Evolutionary conservation across 2,888 invertebrate species (phyloP).

Genomic region (Hololepta plana): DNA sequence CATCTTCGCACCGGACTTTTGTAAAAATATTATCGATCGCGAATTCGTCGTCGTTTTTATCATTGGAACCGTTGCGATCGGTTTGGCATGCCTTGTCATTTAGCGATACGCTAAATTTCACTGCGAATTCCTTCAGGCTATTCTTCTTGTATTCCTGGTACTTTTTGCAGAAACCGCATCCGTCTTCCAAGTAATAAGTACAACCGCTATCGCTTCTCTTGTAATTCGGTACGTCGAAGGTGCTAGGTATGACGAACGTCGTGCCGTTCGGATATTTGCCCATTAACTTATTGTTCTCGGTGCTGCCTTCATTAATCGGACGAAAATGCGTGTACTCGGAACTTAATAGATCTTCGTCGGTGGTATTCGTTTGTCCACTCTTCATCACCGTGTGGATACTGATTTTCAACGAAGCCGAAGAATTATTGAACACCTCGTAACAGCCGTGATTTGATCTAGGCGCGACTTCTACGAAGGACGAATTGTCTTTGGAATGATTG

Average conservation of each 20-base stretch:
- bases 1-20: slow-evolving; percentile 9
- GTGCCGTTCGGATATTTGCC: slow-evolving; percentile 54
- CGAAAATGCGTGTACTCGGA: slow-evolving; percentile 69
- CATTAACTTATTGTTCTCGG: slow-evolving; percentile 22
- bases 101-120: slow-evolving; percentile 49
- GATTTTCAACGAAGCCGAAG: too few relatives aligned
- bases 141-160: slow-evolving; percentile 34
- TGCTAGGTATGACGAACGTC: slow-evolving; percentile 47
- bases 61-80: slow-evolving; percentile 16
- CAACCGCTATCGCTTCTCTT: slow-evolving; percentile 47
- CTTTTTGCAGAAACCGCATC: slow-evolving; percentile 26
- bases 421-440: too few relatives aligned
- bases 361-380: too few relatives aligned
- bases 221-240: slow-evolving; percentile 42
- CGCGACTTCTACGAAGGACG: slow-evolving; percentile 42
- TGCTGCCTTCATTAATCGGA: slow-evolving; percentile 58
- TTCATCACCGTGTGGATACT: too few relatives aligned
- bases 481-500: slow-evolving; percentile 41
- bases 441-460: slow-evolving; percentile 16
- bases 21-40: slow-evolving; percentile 1
- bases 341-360: slow-evolving; percentile 55
- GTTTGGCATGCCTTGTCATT: slow-evolving; percentile 41
- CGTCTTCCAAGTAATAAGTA: slow-evolving; percentile 35
- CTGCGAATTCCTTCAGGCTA: slow-evolving; percentile 19
- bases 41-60: slow-evolving; percentile 2